phyloP scores from a whole-genome alignment of 2,113 vertebrate species.

The Columbina picui region DNA sequence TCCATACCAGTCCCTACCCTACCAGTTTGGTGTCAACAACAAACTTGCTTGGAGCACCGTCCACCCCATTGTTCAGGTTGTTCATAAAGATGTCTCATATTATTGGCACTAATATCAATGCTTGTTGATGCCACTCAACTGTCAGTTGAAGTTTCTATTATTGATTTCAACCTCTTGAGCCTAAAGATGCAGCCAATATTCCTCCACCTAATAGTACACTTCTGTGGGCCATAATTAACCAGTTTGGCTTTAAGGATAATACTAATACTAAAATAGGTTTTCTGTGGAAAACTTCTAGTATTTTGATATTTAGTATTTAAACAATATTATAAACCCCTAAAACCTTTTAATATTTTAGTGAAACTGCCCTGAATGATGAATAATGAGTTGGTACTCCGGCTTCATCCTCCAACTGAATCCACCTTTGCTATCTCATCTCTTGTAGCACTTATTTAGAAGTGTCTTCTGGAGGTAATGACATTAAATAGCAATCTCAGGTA shows the following conservation, averaged over 20 bases:
- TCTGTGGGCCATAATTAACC: neutral
- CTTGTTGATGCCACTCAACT: neutral
- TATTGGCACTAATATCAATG: neutral
- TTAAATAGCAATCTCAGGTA: neutral
- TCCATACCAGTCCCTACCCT: neutral
- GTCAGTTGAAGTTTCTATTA: neutral
- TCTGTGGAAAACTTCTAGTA: neutral
- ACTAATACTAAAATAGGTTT: neutral
- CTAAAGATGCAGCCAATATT: neutral
- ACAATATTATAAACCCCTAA: neutral
- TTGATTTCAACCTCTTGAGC: neutral
- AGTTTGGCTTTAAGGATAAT: neutral
- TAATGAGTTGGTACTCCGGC: neutral
- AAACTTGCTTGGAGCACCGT: neutral
- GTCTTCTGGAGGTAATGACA: neutral
- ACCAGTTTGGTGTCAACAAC: neutral
- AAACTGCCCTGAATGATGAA: neutral
- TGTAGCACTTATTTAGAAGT: neutral
- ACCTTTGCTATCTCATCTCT: neutral
- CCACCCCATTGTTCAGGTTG: neutral
- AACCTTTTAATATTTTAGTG: neutral
- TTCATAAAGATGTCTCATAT: neutral
- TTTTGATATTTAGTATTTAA: neutral
- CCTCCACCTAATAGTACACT: neutral
- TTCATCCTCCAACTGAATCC: neutral